A percentile compares a stretch with the other conserved stretches of the same genome.
These are phyloP conservation scores for Ara ararauna DNA, from an alignment of 2,797 vertebrate genomes.

Conservation along the genomic window DNA sequence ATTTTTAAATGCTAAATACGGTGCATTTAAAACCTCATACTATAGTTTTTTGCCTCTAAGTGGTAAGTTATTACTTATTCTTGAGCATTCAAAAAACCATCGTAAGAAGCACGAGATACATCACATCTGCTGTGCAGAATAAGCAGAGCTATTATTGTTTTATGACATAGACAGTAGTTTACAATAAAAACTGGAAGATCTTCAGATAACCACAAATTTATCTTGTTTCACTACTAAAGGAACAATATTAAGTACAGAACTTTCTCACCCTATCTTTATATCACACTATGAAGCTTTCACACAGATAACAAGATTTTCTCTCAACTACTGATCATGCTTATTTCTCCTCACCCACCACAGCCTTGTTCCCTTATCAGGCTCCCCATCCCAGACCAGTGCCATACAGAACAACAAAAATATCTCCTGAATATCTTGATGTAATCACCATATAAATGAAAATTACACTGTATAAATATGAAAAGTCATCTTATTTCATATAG, in stretches of 20 bases:
- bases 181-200: neutral
- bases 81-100: neutral
- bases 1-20: neutral
- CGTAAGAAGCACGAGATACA: neutral
- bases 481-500: neutral
- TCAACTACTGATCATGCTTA: neutral
- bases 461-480: neutral
- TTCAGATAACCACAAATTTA: neutral
- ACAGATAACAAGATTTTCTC: neutral
- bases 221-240: neutral
- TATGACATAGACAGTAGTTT: neutral
- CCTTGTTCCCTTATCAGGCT: neutral
- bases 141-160: neutral
- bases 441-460: neutral
- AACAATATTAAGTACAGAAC: neutral
- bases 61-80: neutral
- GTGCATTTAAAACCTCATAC: neutral
- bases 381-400: neutral
- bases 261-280: neutral
- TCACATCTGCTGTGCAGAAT: neutral
- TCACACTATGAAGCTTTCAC: neutral
- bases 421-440: neutral
- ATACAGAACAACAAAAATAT: neutral
- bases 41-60: neutral
- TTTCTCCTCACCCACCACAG: neutral